Evolutionary conservation across 2,113 vertebrate species (phyloP).

Genomic region (Pelvicachromis taeniatus): DNA sequence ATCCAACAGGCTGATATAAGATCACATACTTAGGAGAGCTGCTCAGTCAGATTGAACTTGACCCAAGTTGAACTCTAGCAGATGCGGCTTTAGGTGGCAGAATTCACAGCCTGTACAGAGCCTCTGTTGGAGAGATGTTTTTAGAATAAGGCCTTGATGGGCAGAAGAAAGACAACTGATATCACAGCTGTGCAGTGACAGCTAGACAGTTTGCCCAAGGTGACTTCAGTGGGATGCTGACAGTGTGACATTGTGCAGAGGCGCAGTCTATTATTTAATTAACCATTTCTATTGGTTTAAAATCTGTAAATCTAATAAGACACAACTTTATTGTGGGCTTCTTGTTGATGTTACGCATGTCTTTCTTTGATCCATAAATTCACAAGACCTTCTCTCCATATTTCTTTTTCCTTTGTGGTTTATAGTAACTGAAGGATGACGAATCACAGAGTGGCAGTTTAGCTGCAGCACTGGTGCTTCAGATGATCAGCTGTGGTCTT

Average conservation of each 20-base stretch:
- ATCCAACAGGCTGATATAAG: background rate
- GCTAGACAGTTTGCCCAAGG: slow-evolving; percentile 40
- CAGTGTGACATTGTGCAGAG: slow-evolving; percentile 9
- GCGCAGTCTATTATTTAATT: background rate
- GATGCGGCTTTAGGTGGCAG: background rate
- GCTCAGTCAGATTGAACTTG: background rate
- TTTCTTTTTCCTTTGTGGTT: background rate
- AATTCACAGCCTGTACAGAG: background rate
- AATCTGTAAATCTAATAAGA: background rate
- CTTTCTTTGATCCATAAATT: background rate
- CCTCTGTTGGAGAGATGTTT: slow-evolving; percentile 1
- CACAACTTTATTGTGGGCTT: background rate
- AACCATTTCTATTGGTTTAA: background rate
- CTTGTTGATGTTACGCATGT: background rate
- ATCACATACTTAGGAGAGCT: background rate
- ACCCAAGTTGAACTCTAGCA: slow-evolving; percentile 31
- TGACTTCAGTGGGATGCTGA: slow-evolving; percentile 36
- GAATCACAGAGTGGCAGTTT: background rate
- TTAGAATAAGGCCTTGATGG: background rate
- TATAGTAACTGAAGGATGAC: background rate
- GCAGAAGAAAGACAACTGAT: slow-evolving; percentile 14
- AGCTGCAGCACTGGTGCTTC: background rate
- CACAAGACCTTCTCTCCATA: background rate
- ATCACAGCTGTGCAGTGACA: slow-evolving; percentile 9
- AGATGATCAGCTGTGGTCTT: background rate